Evolutionary conservation across 2,113 vertebrate genomes (phyloP).

Genomic region (Tragelaphus imberbis): DNA sequence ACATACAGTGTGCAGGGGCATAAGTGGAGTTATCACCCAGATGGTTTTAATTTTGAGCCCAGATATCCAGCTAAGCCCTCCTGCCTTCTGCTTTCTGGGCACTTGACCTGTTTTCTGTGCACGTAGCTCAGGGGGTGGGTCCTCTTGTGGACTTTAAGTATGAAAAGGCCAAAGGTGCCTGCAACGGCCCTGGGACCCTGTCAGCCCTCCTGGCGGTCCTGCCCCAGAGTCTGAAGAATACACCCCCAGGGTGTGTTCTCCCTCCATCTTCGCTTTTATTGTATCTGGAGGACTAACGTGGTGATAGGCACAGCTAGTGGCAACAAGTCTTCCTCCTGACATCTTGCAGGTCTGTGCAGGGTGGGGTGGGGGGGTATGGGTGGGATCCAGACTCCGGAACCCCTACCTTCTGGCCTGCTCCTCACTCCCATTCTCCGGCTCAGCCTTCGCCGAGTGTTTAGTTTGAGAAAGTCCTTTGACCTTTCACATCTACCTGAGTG

Average conservation of each 20-base stretch:
- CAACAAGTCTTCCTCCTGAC: neutral
- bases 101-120: no score
- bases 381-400: neutral
- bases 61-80: neutral
- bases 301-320: no score
- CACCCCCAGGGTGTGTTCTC: neutral
- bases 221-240: neutral
- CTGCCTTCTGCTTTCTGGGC: neutral
- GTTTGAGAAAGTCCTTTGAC: no score
- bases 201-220: neutral
- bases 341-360: rapidly evolving
- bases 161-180: neutral
- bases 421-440: rapidly evolving
- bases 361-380: rapidly evolving
- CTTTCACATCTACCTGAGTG: neutral
- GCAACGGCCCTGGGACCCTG: rapidly evolving
- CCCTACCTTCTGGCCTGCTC: neutral
- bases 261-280: neutral
- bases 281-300: neutral
- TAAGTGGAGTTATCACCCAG: neutral
- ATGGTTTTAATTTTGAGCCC: neutral
- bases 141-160: neutral
- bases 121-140: rapidly evolving
- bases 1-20: neutral
- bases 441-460: neutral